These are phyloP conservation scores for Phaonia tiefii DNA, from an alignment of 2,888 invertebrate species.

Conservation along the genomic window DNA sequence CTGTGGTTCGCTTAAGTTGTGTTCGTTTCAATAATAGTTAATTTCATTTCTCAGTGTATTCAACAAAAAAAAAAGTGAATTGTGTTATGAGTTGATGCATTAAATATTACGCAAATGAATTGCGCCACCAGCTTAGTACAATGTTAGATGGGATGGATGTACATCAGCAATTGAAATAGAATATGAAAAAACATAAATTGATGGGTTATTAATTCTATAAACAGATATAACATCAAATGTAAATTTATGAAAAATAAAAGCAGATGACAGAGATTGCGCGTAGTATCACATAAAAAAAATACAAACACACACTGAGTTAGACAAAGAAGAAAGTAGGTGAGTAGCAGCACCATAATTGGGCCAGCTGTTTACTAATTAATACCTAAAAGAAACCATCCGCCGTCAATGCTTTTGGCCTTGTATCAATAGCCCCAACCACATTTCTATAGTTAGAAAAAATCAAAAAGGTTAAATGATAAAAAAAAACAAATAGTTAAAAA, in stretches of 20 bases:
- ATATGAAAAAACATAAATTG: too few species aligned
- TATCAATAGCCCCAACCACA: conserved; percentile 78
- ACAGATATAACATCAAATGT: not conserved
- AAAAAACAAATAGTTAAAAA: conserved; percentile 19
- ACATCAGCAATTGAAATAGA: too few species aligned
- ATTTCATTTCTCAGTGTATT: too few species aligned
- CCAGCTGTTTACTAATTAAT: conserved; percentile 66
- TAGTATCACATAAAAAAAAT: not conserved
- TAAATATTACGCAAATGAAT: too few species aligned
- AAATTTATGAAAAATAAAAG: conserved; percentile 31
- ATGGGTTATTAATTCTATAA: not conserved
- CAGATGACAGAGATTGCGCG: not conserved
- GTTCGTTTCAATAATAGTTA: too few species aligned
- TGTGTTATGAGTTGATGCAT: too few species aligned
- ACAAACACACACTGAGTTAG: conserved; percentile 35
- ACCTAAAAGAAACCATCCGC: conserved; percentile 81
- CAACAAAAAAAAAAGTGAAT: too few species aligned
- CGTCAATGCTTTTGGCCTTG: conserved; percentile 80
- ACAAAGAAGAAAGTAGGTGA: conserved; percentile 21
- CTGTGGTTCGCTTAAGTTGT: too few species aligned
- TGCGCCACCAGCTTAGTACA: too few species aligned
- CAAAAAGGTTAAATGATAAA: conserved; percentile 46
- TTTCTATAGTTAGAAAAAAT: conserved; percentile 76
- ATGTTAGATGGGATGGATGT: too few species aligned
- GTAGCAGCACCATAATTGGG: conserved; percentile 32